A percentile compares a stretch with the other conserved stretches of the same genome.
These are phyloP conservation scores for Drosophila paranaensis DNA, from an alignment of 2,888 invertebrate genomes.

Conservation along the genomic window DNA sequence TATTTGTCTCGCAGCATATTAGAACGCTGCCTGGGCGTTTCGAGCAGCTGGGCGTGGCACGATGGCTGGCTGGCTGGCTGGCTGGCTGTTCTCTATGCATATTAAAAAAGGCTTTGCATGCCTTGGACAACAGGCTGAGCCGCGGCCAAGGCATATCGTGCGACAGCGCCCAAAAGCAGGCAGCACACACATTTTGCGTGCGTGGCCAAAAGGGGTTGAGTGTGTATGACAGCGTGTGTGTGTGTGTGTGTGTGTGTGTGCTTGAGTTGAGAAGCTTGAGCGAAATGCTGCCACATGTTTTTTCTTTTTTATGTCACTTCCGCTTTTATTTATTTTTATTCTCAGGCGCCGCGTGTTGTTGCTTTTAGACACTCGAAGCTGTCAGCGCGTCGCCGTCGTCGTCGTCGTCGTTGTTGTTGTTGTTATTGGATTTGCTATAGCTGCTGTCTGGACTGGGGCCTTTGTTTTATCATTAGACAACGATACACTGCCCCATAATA, in stretches of 20 bases:
- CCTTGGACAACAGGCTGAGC: constrained; percentile 45
- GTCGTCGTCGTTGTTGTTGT: not conserved
- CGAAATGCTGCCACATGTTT: constrained; percentile 75
- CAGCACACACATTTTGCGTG: constrained; percentile 76
- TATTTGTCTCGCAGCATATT: constrained; percentile 58
- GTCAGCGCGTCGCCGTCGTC: constrained; percentile 21
- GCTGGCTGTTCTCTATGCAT: constrained; percentile 33
- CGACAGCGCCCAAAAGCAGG: constrained; percentile 60
- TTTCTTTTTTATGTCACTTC: constrained; percentile 73
- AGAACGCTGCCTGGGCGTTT: constrained; percentile 14
- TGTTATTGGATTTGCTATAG: constrained; percentile 38
- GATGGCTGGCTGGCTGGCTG: not conserved
- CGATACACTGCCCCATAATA: constrained; percentile 53
- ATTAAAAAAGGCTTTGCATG: constrained; percentile 65
- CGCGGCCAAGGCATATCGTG: constrained; percentile 34
- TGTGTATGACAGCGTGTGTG: not conserved
- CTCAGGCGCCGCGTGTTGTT: constrained; percentile 24
- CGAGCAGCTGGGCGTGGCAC: not conserved
- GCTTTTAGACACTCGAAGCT: constrained; percentile 34
- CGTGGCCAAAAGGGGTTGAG: constrained; percentile 60
- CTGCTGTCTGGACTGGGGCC: constrained; percentile 38
- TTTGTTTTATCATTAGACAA: constrained; percentile 56
- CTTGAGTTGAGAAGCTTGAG: constrained; percentile 15
- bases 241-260: not conserved
- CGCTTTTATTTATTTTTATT: constrained; percentile 71